Conservation (phyloP, 2,888 invertebrate species). For the Rotaria socialis region DNA sequence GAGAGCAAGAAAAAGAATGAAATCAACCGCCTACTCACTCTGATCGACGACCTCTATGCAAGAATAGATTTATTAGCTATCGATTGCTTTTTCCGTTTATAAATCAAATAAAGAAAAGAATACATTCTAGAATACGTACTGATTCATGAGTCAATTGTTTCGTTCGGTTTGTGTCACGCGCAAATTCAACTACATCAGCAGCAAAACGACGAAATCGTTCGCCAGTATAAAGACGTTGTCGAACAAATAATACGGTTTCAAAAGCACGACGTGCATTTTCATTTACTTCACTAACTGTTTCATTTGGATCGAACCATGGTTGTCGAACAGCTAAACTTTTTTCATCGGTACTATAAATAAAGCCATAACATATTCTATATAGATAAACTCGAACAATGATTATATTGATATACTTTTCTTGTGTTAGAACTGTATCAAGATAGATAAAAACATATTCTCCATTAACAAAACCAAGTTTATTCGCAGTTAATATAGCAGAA, state of each 20-base stretch:
- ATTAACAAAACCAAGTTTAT: conserved; percentile 87
- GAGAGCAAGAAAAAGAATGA: not conserved
- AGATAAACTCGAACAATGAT: no score
- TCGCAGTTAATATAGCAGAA: conserved; percentile 74
- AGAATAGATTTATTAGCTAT: not conserved
- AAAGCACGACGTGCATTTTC: conserved; percentile 51
- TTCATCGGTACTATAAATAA: not conserved
- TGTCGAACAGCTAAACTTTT: conserved; percentile 13
- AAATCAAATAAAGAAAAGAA: not conserved
- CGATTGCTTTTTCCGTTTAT: no score
- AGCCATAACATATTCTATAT: no score
- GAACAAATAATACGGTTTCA: conserved; percentile 55
- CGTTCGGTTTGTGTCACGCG: not conserved
- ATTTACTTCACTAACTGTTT: not conserved
- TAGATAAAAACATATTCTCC: conserved; percentile 98
- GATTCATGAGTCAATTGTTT: conserved; percentile 10
- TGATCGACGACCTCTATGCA: not conserved
- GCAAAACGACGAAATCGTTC: conserved; percentile 13
- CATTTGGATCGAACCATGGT: conserved; percentile 33
- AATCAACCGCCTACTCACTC: conserved; percentile 21
- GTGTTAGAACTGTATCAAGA: conserved; percentile 66
- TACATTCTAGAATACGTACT: not conserved
- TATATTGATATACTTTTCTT: not conserved
- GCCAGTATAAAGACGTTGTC: conserved; percentile 14
- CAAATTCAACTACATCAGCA: not conserved